These are phyloP conservation scores for Bradypodion pumilum DNA, from an alignment of 2,797 vertebrate species.

Conservation along the genomic window DNA sequence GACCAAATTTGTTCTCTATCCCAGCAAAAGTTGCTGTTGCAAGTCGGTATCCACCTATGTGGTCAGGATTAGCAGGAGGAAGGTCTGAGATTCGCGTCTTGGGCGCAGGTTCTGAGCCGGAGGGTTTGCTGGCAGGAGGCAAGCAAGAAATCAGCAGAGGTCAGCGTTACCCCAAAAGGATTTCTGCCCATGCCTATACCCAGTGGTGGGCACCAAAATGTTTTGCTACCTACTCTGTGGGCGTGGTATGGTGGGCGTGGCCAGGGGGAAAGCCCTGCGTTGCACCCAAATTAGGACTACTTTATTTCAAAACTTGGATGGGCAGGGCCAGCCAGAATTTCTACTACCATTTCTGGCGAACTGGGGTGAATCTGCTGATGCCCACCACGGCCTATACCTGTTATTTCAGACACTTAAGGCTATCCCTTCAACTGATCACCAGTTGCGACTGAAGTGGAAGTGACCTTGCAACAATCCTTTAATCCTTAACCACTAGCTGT, in stretches of 20 bases:
- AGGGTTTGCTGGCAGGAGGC: conserved; percentile 80
- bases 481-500: no score
- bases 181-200: neutral
- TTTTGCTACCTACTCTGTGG: no score
- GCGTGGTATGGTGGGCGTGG: no score
- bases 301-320: no score
- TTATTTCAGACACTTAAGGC: neutral
- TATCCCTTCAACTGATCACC: neutral
- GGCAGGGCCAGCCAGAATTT: no score
- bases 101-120: conserved; percentile 82
- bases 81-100: conserved; percentile 91
- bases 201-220: no score
- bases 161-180: neutral
- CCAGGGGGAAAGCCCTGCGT: no score
- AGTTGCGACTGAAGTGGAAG: neutral
- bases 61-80: conserved; percentile 85
- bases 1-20: conserved; percentile 94
- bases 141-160: conserved; percentile 30
- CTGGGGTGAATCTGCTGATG: no score
- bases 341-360: no score
- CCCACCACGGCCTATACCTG: neutral
- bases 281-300: no score
- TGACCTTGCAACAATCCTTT: no score
- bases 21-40: conserved; percentile 96
- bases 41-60: conserved; percentile 94